Base-by-base conservation (phyloP, 2,888 invertebrate genomes). In the Eilema sororculum region DNA sequence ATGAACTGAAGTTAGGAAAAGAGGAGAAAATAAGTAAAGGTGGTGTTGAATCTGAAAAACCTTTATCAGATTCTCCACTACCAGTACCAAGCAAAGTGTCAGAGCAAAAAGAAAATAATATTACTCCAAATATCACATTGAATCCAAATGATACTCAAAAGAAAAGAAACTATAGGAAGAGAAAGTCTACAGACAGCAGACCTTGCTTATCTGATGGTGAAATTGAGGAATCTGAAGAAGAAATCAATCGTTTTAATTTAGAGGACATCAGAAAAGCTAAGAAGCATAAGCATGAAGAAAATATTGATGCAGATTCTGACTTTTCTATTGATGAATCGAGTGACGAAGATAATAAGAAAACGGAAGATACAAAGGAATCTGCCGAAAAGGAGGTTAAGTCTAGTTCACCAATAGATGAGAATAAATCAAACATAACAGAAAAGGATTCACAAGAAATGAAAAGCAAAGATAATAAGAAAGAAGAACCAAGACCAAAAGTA, bases 301-400 rank as follows among this genome's bases (percentile, higher is more conserved):
- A 97, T 87, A 94, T 97, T 72, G 97, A 97, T 90, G 97, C 97
- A 0, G 97, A 97, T 90, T 97, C 97, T 0, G 97, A 97, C 87
- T 97, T 97, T 82, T 96, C 96, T 74, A 96, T 97, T 78, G 97
- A 97, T 75, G 97, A 97, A 84, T 91, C 95, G 28, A 95, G 96
- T 71, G 94, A 94, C 71, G 96, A 96, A 68, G 96, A 96, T 65
- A 74, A 75, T 22, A 77, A 76, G 68, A 81, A 86, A 68, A 71
- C 79, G 66, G 76, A 77, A 52, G 68, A 82, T 61, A 71, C 73
- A 28, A 79, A 79, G 56, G 74, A 81, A 20, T 25, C 70, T 52
- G 67, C 63, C 22, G 73, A 78, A 78, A 74, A 65, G 68, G 68
- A 82, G 79, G 65, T 56, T 57, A 67, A 65, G 78, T 68, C 70